Evolutionary conservation across 2,888 invertebrate species (phyloP), one percentile per base, ranked within the genome.

Genomic region (Aquatica leii): DNA sequence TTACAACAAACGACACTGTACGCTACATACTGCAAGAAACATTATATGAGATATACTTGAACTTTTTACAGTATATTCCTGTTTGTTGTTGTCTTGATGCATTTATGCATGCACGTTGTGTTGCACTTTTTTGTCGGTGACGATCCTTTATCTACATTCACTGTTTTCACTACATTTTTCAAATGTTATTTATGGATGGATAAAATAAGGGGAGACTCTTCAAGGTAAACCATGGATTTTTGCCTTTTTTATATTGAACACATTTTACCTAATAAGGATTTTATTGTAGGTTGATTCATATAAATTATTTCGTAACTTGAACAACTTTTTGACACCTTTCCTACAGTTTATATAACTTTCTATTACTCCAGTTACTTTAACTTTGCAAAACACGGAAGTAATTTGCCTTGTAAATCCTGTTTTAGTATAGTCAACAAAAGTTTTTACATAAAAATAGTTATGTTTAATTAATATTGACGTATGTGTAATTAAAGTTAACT

Each of bases 1-100:
- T 61, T 62, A 62, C 65, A 65, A 62, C 60, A 34, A 35, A 21
- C 56, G 52, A 52, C 60, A 60, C 62, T 43, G 52, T 59, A 63
- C 55, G 40, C 50, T 63, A 61, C 60, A 65, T 60, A 58, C 61
- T 65, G 60, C 51, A 65, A 64, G 64, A 64, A 63, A 64, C 57
- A 46, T 53, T 40, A 57, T 60, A 64, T 60, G 56, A 64, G 57
- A 53, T 35, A 57, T 55, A 56, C 51, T 49, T 56, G 43, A 50
- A 17, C 20, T 62, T 59, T 62, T 62, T 62, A 41, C 35, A 18
- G 14, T 21, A 58, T 52, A 58, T 58, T 62, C 50, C 35, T 46
- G 24, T 50, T 43, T 17, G 41, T 63, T 59, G 37, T 51, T 37
- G 55, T 51, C 53, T 35, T 48, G 37, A 55, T 59, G 54, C 50